A percentile compares a stretch with the other conserved stretches of the same genome.
Evolutionary conservation across 2,888 invertebrate genomes (phyloP).

Genomic region (Acrobasis repandana): DNA sequence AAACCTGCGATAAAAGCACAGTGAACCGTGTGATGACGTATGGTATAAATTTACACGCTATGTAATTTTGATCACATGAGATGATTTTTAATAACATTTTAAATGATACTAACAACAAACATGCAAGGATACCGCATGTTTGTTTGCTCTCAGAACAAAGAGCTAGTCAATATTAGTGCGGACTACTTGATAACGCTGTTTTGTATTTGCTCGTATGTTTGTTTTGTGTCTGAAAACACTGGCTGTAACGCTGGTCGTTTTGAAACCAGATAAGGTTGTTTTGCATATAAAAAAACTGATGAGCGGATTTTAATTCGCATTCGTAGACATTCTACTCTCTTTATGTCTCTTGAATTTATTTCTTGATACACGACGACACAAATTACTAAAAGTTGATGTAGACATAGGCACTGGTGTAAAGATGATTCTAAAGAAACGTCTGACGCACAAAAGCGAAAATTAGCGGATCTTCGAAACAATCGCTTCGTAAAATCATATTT

Average conservation of each 20-base stretch:
- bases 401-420: no score
- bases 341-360: no score
- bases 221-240: slow-evolving; percentile 4
- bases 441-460: no score
- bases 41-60: background rate
- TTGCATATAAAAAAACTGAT: background rate
- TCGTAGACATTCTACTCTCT: no score
- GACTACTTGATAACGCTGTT: background rate
- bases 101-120: background rate
- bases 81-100: background rate
- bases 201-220: slow-evolving; percentile 5
- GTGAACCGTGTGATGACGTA: background rate
- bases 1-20: background rate
- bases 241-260: background rate
- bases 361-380: no score
- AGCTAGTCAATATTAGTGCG: slow-evolving; percentile 2
- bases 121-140: background rate
- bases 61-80: slow-evolving; percentile 7
- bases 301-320: background rate
- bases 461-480: no score
- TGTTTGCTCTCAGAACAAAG: background rate
- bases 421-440: no score
- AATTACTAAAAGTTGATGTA: no score
- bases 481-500: no score
- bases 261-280: background rate